phyloP scores from a whole-genome alignment of 2,797 vertebrate genomes.

The Catamblyrhynchus diadema region DNA sequence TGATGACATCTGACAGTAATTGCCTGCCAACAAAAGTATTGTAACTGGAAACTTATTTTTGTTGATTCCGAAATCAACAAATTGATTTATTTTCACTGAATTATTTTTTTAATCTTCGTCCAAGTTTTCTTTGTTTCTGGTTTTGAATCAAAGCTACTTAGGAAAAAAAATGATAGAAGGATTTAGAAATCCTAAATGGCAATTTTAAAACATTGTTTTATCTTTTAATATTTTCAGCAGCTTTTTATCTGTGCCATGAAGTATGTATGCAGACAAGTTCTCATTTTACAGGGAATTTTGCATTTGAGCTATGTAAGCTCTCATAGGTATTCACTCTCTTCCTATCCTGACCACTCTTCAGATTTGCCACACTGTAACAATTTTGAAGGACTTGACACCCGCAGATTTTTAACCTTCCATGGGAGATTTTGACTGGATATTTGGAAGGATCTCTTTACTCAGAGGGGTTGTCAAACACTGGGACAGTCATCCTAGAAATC shows the following conservation, averaged over 20 bases:
- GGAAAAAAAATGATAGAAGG: background rate
- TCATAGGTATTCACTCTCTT: background rate
- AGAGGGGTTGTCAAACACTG: background rate
- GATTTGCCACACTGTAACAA: accelerated
- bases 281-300: background rate
- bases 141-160: background rate
- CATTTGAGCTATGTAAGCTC: background rate
- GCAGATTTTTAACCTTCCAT: background rate
- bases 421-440: background rate
- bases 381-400: background rate
- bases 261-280: background rate
- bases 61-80: background rate
- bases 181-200: background rate
- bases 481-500: background rate
- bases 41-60: background rate
- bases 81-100: background rate
- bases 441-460: background rate
- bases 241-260: background rate
- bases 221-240: background rate
- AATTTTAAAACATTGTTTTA: background rate
- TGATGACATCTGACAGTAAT: background rate
- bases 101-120: background rate
- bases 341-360: background rate
- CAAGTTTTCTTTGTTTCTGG: background rate
- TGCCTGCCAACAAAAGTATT: background rate